phyloP scores from a whole-genome alignment of 2,888 invertebrate species.

The Cheilosia scutellata region DNA sequence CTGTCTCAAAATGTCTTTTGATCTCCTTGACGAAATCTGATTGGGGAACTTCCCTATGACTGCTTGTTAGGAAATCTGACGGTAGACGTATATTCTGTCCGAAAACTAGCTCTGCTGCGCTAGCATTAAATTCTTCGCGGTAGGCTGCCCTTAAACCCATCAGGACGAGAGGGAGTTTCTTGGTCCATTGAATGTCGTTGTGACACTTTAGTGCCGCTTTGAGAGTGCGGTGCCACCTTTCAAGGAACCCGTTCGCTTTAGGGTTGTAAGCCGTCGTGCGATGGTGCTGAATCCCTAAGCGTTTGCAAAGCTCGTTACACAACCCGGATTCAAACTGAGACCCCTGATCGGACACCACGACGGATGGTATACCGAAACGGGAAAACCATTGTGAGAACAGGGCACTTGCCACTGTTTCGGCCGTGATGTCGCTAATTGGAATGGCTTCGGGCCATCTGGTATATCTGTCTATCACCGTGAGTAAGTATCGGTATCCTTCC shows the following conservation, averaged over 20 bases:
- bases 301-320: not conserved
- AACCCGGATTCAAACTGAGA: not conserved
- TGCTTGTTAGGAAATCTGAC: not conserved
- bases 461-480: slow-evolving; percentile 32
- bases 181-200: slow-evolving; percentile 4
- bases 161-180: not conserved
- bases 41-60: too few relatives aligned
- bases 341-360: not conserved
- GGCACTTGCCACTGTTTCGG: slow-evolving; percentile 34
- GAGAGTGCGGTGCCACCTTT: slow-evolving; percentile 5
- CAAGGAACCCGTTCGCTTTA: not conserved
- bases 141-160: not conserved
- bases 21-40: not conserved
- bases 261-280: not conserved
- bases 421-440: slow-evolving; percentile 40
- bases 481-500: slow-evolving; percentile 21
- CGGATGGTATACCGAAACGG: not conserved
- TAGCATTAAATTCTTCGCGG: not conserved
- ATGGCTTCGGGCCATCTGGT: slow-evolving; percentile 57
- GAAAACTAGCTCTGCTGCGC: slow-evolving; percentile 11
- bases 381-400: slow-evolving; percentile 14
- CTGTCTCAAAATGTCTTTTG: not conserved
- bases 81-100: not conserved
- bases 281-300: not conserved
- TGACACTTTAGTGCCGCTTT: slow-evolving; percentile 6